Evolutionary conservation across 2,888 invertebrate species (phyloP), one percentile per base, ranked within the genome.

Genomic region (Lithodes maja): DNA sequence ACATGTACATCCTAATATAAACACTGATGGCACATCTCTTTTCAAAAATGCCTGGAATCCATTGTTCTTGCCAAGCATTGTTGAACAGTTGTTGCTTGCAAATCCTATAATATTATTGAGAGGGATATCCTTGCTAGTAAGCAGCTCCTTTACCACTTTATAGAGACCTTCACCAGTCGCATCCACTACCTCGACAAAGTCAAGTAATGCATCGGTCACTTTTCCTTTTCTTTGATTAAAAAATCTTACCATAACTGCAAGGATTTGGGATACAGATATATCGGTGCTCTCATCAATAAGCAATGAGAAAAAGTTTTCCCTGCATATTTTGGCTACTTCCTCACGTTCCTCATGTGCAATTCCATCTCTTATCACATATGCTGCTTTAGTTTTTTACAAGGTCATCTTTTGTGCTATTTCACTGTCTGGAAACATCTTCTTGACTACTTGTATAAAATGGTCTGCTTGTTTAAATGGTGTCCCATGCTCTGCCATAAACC

Each of bases 251-350:
- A 80, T 71, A 2, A 86, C 81, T 69, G 80, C 81, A n/a, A 80
- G 80, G 12, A 86, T 79, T 50, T 80, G 86, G 7, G 86, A 69
- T 12, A 86, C 80, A 53, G 86, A 81, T 54, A 86, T 74, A 71
- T 86, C 86, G 17, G 86, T 86, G 52, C 74, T 74, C 2, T 86
- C 86, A 71, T 85, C 78, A 52, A 85, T 55, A 3, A 85, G n/a
- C 74, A 84, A 17, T n/a, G 75, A 55, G 61, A 85, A 85, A 3
- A 61, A 33, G n/a, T 61, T 55, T 77, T 85, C 68, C 49, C 53
- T 75, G n/a, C 75, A 77, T 49, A 78, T 50, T 50, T 12, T 85
- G 17, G 77, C 85, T 77, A 85, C 53, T 68, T 5, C 49, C 49
- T 68, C 52, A 15, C 71, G 33, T 55, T 85, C 77, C 71, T 77